Evolutionary conservation across 2,888 invertebrate genomes (phyloP), one percentile per base, ranked within the genome.

Genomic region (Idaea dimidiata): DNA sequence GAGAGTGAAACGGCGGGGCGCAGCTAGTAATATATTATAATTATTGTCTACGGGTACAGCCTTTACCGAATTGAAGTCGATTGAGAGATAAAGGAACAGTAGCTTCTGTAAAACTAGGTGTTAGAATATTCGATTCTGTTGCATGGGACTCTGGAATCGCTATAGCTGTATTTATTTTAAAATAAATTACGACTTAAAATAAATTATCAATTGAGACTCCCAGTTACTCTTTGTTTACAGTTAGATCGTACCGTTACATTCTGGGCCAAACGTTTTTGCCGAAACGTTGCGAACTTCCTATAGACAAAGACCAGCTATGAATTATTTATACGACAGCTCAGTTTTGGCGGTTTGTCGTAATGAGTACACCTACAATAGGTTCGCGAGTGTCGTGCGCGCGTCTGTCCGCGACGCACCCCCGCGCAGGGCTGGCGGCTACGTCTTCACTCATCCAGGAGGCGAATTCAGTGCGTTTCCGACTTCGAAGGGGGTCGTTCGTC

Each of bases 371-470:
- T 32, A 32, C 43, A 33, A 10, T 33, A 3, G 33, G 33, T 33
- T 33, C 33, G 33, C 10, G 6, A 63, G 31, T 67, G n/a, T n/a
- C n/a, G n/a, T n/a, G 68, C 65, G 66, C 68, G 68, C 66, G 68
- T 66, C 66, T 63, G 64, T 63, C 58, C 18, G 17, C 57, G 32
- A 66, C 70, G 72, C 71, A 70, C 67, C 69, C 69, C 67, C 67
- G 67, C 67, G 32, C 57, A 32, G 24, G 56, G 58, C 54, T 43
- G 66, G 64, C 61, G 62, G 55, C 68, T 65, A n/a, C n/a, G n/a
- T n/a, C n/a, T 65, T 16, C 57, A 43, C 60, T 62, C 16, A 62
- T 16, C 59, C 56, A 62, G 57, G 61, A 62, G 63, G 60, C 59
- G 58, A 31, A 61, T 66, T 64, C 59, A 66, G 72, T 70, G 70